A percentile compares a stretch with the other conserved stretches of the same genome.
These are phyloP conservation scores for Macaca nemestrina DNA, from an alignment of 2,113 vertebrate genomes.

Conservation along the genomic window DNA sequence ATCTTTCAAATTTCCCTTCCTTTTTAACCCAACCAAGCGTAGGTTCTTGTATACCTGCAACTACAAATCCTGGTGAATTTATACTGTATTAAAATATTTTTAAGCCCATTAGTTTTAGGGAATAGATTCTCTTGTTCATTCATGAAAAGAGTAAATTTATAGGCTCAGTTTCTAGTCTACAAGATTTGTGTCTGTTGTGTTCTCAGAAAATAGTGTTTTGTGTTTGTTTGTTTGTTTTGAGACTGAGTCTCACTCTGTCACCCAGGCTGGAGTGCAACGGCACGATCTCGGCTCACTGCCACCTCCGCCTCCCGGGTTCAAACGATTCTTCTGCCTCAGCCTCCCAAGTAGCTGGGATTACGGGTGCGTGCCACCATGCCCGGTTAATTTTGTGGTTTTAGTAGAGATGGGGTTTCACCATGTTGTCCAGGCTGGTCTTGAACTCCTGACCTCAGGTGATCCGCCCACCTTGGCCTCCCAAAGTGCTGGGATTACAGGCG, in stretches of 20 bases:
- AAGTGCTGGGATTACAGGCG: background rate
- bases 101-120: conserved; percentile 25
- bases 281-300: background rate
- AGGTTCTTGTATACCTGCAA: conserved; percentile 5
- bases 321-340: background rate
- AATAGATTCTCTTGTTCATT: background rate
- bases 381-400: background rate
- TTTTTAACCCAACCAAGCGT: conserved; percentile 11
- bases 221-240: background rate
- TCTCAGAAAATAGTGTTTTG: background rate
- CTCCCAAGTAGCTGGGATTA: background rate
- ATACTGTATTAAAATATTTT: background rate
- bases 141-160: background rate
- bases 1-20: background rate
- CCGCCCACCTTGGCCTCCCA: background rate
- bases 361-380: fast-evolving
- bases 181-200: background rate
- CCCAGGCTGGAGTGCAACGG: background rate
- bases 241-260: background rate
- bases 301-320: background rate
- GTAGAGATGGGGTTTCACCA: background rate
- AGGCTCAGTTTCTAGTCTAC: background rate
- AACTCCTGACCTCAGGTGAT: background rate
- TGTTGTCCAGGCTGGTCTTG: background rate
- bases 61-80: background rate